These are phyloP conservation scores for Periophthalmodon schlosseri DNA, from an alignment of 2,113 vertebrate genomes.

Conservation along the genomic window DNA sequence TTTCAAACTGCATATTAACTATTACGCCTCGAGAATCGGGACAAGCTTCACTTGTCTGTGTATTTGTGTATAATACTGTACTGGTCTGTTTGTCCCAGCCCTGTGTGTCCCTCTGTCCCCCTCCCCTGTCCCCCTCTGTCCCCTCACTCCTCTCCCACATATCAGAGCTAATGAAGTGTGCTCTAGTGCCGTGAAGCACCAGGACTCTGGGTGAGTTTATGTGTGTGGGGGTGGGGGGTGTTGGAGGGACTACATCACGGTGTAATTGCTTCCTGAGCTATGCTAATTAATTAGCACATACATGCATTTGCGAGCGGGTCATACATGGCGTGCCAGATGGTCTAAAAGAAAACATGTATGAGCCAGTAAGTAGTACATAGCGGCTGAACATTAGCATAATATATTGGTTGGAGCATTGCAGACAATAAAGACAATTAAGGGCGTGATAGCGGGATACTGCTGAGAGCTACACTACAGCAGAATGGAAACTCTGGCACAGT, in stretches of 20 bases:
- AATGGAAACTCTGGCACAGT: constrained; percentile 53
- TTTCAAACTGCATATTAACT: neutral
- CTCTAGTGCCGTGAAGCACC: constrained; percentile 61
- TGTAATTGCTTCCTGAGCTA: constrained; percentile 76
- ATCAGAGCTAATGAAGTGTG: constrained; percentile 74
- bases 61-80: neutral
- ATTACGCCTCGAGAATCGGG: neutral
- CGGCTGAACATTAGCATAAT: constrained; percentile 67
- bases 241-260: constrained; percentile 37
- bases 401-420: constrained; percentile 61
- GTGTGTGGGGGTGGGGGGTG: neutral
- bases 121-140: constrained; percentile 9
- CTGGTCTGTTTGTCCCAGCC: neutral
- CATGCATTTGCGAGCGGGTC: constrained; percentile 69
- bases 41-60: neutral
- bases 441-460: constrained; percentile 55
- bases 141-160: constrained; percentile 61
- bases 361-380: constrained; percentile 55
- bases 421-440: constrained; percentile 70
- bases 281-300: constrained; percentile 80
- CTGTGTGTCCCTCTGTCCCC: neutral
- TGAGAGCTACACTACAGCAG: constrained; percentile 39
- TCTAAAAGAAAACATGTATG: constrained; percentile 70
- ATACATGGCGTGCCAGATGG: constrained; percentile 70
- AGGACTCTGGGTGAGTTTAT: constrained; percentile 23